Evolutionary conservation across 1,140 invertebrate genomes (phyloP).

Genomic region (Drosophila lowei): DNA sequence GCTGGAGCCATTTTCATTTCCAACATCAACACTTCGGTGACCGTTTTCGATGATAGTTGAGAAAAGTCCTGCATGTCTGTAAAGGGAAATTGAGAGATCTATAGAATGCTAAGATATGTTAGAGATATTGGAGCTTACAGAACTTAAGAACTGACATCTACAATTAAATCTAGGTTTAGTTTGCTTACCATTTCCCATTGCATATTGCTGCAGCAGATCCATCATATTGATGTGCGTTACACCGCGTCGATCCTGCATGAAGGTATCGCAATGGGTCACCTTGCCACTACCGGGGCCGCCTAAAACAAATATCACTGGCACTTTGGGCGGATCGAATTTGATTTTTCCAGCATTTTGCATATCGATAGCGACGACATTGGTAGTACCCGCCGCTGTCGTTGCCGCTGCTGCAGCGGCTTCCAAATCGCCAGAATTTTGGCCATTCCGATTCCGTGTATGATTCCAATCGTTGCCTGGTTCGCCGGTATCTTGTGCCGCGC

Average conservation of each 20-base stretch:
- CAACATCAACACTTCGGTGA: constrained; percentile 94
- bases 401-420: constrained; percentile 31
- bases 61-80: constrained; percentile 93
- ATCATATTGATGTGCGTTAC: constrained; percentile 96
- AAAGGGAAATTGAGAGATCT: constrained; percentile 49
- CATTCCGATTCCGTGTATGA: constrained; percentile 78
- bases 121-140: no score
- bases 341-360: constrained; percentile 90
- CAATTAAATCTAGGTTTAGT: no score
- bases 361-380: constrained; percentile 69
- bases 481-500: constrained; percentile 87
- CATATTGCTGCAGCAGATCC: constrained; percentile 93
- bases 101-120: neutral
- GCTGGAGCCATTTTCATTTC: constrained; percentile 96
- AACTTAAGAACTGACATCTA: no score
- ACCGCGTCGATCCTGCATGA: constrained; percentile 92
- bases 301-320: constrained; percentile 94
- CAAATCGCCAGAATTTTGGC: constrained; percentile 53
- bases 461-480: constrained; percentile 85
- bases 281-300: constrained; percentile 95
- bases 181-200: constrained; percentile 90
- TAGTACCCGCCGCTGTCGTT: constrained; percentile 24
- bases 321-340: constrained; percentile 91
- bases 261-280: constrained; percentile 95
- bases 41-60: constrained; percentile 91